Conservation (phyloP, 1,140 invertebrate species). For the Drosophila nasuta region DNA sequence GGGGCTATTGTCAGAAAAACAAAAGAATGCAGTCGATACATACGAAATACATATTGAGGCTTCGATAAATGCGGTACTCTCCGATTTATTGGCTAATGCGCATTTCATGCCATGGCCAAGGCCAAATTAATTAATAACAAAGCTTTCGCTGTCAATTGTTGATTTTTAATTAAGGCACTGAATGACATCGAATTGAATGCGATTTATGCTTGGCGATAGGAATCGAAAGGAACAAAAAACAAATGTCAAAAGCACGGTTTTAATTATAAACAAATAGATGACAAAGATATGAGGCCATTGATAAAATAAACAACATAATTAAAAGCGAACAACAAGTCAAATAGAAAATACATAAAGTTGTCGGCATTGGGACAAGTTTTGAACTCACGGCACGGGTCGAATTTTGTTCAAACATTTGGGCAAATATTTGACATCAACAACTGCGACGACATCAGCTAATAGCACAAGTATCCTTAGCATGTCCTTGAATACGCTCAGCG, state of each 20-base stretch:
- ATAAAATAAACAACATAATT: slow-evolving; percentile 79
- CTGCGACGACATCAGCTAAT: slow-evolving; percentile 64
- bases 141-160: slow-evolving; percentile 51
- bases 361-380: slow-evolving; percentile 37
- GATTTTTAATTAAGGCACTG: slow-evolving; percentile 77
- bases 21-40: background rate
- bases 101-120: slow-evolving; percentile 50
- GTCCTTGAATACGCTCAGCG: slow-evolving; percentile 46
- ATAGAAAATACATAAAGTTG: slow-evolving; percentile 40
- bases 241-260: slow-evolving; percentile 44
- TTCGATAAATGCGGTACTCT: slow-evolving; percentile 9
- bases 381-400: slow-evolving; percentile 61
- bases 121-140: slow-evolving; percentile 80
- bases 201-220: slow-evolving; percentile 53
- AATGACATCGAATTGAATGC: slow-evolving; percentile 66
- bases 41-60: background rate
- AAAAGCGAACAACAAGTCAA: slow-evolving; percentile 64
- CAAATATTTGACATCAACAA: slow-evolving; percentile 68
- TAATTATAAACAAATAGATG: slow-evolving; percentile 78
- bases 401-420: slow-evolving; percentile 63
- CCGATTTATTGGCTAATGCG: slow-evolving; percentile 69
- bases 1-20: background rate
- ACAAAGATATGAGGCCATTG: slow-evolving; percentile 49
- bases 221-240: slow-evolving; percentile 7
- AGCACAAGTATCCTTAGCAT: slow-evolving; percentile 55